phyloP scores from a whole-genome alignment of 2,113 vertebrate genomes.

The Stigmatopora nigra region DNA sequence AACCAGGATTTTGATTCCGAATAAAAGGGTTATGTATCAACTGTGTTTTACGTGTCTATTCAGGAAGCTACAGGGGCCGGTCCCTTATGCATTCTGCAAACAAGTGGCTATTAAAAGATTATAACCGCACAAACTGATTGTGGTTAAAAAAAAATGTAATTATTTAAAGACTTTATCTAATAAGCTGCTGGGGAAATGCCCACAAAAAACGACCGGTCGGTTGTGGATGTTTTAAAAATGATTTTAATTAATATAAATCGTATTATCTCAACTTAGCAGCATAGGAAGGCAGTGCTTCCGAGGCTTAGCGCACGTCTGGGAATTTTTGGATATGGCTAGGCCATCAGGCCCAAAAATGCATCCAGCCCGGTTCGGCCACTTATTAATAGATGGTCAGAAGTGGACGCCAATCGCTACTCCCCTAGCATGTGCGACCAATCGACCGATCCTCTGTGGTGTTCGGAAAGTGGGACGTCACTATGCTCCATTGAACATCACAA shows the following conservation, averaged over 20 bases:
- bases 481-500: neutral
- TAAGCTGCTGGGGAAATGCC: neutral
- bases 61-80: neutral
- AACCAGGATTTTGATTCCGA: neutral
- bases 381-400: slow-evolving; percentile 46
- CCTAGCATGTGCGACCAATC: slow-evolving; percentile 21
- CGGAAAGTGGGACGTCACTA: neutral
- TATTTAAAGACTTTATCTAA: neutral
- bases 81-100: neutral
- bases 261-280: slow-evolving; percentile 23
- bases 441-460: slow-evolving; percentile 17
- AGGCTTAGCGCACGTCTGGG: slow-evolving; percentile 26
- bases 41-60: neutral
- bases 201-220: neutral
- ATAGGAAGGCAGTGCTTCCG: slow-evolving; percentile 15
- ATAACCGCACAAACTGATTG: neutral
- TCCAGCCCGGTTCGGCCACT: slow-evolving; percentile 19
- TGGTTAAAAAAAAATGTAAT: neutral
- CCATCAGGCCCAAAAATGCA: slow-evolving; percentile 35
- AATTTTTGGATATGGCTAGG: slow-evolving; percentile 40
- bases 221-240: neutral
- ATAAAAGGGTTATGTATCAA: neutral
- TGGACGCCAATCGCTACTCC: slow-evolving; percentile 27
- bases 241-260: slow-evolving; percentile 5
- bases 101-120: neutral